phyloP scores from a whole-genome alignment of 1,140 invertebrate genomes.

The Ceratosolen solmsi region DNA sequence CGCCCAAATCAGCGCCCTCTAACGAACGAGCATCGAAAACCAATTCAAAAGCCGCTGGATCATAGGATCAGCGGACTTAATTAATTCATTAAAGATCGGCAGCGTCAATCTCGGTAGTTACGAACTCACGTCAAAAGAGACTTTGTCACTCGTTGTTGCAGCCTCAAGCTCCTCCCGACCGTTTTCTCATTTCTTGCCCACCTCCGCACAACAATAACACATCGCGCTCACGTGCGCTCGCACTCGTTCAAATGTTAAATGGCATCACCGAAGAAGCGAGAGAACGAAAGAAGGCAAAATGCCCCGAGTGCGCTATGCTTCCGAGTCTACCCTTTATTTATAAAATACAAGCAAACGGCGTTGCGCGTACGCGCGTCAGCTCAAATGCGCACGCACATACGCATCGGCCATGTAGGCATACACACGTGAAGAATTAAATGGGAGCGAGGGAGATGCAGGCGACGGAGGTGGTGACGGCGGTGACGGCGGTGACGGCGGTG shows the following conservation, averaged over 20 bases:
- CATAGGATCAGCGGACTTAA: not conserved
- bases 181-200: not conserved
- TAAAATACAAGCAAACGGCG: not conserved
- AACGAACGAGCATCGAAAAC: not conserved
- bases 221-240: too few species aligned
- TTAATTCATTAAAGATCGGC: too few species aligned
- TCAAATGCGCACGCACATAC: not conserved
- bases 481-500: too few species aligned
- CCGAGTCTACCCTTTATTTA: not conserved
- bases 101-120: conserved; percentile 11
- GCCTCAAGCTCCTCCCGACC: too few species aligned
- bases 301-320: too few species aligned
- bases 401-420: not conserved
- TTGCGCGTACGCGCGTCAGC: not conserved
- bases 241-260: too few species aligned
- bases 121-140: too few species aligned
- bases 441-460: not conserved
- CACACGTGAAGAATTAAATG: not conserved
- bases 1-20: conserved; percentile 18
- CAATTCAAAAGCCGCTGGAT: conserved; percentile 34
- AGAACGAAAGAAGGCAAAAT: too few species aligned
- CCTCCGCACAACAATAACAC: not conserved
- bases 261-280: too few species aligned
- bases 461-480: not conserved
- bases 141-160: too few species aligned